Evolutionary conservation across 2,888 invertebrate genomes (phyloP), one percentile per base, ranked within the genome.

Genomic region (Chalcis sispes): DNA sequence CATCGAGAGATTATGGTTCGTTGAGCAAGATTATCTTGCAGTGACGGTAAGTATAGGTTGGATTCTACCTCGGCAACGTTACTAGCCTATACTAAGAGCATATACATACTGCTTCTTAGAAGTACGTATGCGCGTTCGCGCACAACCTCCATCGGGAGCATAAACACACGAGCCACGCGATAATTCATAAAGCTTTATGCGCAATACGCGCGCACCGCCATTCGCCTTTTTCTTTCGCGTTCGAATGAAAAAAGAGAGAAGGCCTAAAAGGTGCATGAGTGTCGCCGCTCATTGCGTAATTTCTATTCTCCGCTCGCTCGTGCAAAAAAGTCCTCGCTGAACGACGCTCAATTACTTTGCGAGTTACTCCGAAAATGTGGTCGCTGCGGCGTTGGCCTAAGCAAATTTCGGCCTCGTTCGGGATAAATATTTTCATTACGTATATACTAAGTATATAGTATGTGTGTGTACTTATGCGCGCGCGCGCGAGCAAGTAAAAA

Each of bases 11-110:
- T 83, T 82, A 82, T 80, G 80, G 79, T 80, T 79, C 79, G 82
- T 79, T 80, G 77, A 80, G 80, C 78, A 83, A 84, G 83, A 82
- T 84, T 82, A 85, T 85, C 83, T 82, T 79, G 42, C 50, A 81
- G 82, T 84, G 82, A 84, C 82, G 84, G 82, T 85, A 85, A 85
- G 83, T 85, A 85, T 83, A 85, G 85, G 85, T 82, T 84, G 72
- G 80, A 81, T 82, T 79, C 61, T 27, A 27, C 27, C 66, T 59
- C 59, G 74, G 79, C 77, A 8, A 42, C 20, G 10, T 29, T 79
- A 77, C 81, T 81, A 80, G 80, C 79, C 80, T 8, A 23, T 32
- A 32, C 58, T 25, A 4, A 48, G 52, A 50, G 23, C 32, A 18
- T 27, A 58, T 59, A n/a, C 27, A 52, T 27, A 20, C 46, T 8